Percentiles rank a stretch among this genome's conserved stretches.
Evolutionary conservation across 2,888 invertebrate genomes (phyloP).

Genomic region (Eledona agricola): DNA sequence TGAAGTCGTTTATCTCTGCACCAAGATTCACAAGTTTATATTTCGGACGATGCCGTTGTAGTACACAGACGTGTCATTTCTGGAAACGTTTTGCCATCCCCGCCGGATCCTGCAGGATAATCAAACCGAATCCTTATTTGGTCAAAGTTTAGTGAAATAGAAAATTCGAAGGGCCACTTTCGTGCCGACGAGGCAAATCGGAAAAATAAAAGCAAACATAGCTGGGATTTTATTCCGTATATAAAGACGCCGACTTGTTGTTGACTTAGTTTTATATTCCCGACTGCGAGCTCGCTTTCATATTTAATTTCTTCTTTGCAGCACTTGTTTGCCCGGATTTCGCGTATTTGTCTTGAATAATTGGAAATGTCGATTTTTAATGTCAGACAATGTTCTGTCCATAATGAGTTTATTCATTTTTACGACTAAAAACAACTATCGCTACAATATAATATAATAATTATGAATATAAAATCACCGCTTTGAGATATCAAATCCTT

Average conservation of each 20-base stretch:
- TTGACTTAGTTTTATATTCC: constrained; percentile 17
- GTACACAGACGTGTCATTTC: constrained; percentile 10
- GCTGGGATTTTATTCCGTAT: constrained; percentile 11
- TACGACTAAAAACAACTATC: constrained; percentile 13
- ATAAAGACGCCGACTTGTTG: constrained; percentile 6
- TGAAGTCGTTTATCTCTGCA: constrained; percentile 1
- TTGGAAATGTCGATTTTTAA: neutral
- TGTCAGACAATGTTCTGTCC: neutral
- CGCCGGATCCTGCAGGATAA: constrained; percentile 8
- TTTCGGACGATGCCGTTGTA: constrained; percentile 1
- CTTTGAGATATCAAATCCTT: constrained; percentile 17
- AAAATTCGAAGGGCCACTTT: constrained; percentile 11
- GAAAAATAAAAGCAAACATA: constrained; percentile 8
- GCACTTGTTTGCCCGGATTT: neutral
- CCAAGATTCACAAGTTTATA: neutral
- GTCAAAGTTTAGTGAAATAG: constrained; percentile 8
- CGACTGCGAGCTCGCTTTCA: constrained; percentile 6
- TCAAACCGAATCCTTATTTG: constrained; percentile 8
- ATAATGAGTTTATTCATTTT: constrained; percentile 16
- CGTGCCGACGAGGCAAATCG: constrained; percentile 9
- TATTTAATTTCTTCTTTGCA: constrained; percentile 14
- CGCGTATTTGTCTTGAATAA: constrained; percentile 2
- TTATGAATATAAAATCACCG: constrained; percentile 24
- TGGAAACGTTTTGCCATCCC: neutral
- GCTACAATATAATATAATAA: constrained; percentile 3